A percentile compares a stretch with the other conserved stretches of the same genome.
phyloP scores from a whole-genome alignment of 2,113 vertebrate genomes.

The Sterna hirundo region DNA sequence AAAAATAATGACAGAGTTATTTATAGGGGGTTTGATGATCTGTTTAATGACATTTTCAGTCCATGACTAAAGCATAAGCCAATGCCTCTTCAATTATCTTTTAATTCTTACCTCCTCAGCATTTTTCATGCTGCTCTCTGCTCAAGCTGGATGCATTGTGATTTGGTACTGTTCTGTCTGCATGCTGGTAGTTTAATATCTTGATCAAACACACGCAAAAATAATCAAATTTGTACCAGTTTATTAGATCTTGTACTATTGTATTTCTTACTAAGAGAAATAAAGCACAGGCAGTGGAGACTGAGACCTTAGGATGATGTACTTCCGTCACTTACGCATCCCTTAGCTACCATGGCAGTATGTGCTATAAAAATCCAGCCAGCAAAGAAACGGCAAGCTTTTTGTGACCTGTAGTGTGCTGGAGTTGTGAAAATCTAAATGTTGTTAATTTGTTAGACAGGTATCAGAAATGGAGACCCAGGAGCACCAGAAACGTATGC shows the following conservation, averaged over 20 bases:
- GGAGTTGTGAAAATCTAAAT: neutral
- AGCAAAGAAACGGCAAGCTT: neutral
- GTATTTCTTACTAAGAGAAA: neutral
- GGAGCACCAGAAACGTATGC: neutral
- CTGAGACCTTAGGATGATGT: neutral
- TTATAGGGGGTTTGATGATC: neutral
- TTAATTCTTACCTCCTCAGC: neutral
- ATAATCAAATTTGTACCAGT: neutral
- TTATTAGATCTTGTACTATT: neutral
- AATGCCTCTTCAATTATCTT: neutral
- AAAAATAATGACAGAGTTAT: neutral
- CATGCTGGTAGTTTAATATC: neutral
- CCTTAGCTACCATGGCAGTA: neutral
- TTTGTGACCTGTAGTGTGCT: neutral
- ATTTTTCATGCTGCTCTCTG: neutral
- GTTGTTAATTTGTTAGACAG: neutral
- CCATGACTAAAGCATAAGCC: neutral
- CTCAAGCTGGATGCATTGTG: neutral
- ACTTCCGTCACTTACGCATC: accelerated
- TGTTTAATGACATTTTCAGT: constrained; percentile 9
- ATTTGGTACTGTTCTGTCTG: neutral
- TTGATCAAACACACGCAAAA: neutral
- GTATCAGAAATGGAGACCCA: neutral
- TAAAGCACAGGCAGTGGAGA: neutral
- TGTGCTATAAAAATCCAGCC: neutral